These are phyloP conservation scores for Peromyscus polionotus DNA, from an alignment of 2,113 vertebrate species.

Conservation along the genomic window DNA sequence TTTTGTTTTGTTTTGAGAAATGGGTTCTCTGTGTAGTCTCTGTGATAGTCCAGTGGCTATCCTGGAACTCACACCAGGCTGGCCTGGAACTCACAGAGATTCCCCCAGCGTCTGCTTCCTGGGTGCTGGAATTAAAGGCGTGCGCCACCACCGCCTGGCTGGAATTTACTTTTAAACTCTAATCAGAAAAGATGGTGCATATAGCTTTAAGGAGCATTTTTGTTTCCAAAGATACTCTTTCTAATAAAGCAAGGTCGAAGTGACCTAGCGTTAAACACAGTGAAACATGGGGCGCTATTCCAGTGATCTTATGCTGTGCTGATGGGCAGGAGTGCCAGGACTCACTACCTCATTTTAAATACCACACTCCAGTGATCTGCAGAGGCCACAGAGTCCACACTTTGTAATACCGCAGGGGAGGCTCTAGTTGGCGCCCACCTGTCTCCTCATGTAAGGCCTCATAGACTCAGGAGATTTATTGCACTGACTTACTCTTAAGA, in stretches of 20 bases:
- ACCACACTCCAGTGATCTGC: slow-evolving; percentile 6
- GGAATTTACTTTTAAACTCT: slow-evolving; percentile 31
- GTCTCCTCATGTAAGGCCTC: slow-evolving; percentile 4
- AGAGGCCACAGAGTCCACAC: not conserved
- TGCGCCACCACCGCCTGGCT: too few relatives aligned
- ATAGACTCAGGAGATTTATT: not conserved
- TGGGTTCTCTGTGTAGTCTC: too few relatives aligned
- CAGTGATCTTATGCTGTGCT: not conserved
- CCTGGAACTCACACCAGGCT: too few relatives aligned
- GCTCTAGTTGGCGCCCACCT: not conserved
- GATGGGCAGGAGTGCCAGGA: slow-evolving; percentile 1
- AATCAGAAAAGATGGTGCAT: not conserved
- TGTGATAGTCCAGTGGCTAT: too few relatives aligned
- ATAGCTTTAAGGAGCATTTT: slow-evolving; percentile 38
- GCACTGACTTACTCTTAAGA: slow-evolving; percentile 16
- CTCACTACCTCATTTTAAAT: slow-evolving; percentile 21
- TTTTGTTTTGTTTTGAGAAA: too few relatives aligned
- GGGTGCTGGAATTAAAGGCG: too few relatives aligned
- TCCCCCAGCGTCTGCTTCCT: too few relatives aligned
- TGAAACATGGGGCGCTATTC: not conserved
- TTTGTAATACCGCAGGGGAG: not conserved
- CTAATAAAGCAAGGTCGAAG: slow-evolving; percentile 48
- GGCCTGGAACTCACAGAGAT: too few relatives aligned
- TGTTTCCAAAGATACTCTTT: slow-evolving; percentile 46
- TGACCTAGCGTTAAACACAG: slow-evolving; percentile 26